A percentile compares a stretch with the other conserved stretches of the same genome.
These are phyloP conservation scores for Oscheius sp. DNA, from an alignment of 2,888 invertebrate genomes.

Conservation along the genomic window DNA sequence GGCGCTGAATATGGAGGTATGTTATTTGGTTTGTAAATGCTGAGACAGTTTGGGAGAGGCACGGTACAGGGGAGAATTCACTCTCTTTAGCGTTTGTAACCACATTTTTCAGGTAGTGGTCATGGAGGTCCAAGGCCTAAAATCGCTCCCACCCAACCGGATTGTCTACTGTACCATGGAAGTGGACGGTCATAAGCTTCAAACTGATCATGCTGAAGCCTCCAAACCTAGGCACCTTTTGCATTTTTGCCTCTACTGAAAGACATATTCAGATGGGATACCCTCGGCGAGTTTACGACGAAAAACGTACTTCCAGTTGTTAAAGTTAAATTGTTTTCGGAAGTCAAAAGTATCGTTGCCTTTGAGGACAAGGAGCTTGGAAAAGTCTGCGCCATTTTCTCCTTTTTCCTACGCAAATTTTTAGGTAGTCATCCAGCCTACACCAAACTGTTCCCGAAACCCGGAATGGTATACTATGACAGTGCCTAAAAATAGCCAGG, in stretches of 20 bases:
- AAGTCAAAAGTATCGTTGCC: constrained; percentile 96
- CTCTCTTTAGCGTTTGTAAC: too few species aligned
- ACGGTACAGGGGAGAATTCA: too few species aligned
- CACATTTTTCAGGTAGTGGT: constrained; percentile 85
- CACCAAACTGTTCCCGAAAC: constrained; percentile 78
- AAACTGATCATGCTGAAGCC: constrained; percentile 99
- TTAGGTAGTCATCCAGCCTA: constrained; percentile 76
- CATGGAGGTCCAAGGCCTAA: constrained; percentile 98
- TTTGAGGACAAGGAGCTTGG: constrained; percentile 98
- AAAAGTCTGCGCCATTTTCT: constrained; percentile 77
- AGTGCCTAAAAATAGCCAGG: constrained; percentile 91
- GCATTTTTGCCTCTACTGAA: not conserved
- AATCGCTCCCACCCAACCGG: constrained; percentile 93
- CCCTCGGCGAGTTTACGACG: constrained; percentile 98
- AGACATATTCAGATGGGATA: constrained; percentile 87
- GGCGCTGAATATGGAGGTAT: constrained; percentile 86
- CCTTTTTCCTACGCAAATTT: not conserved
- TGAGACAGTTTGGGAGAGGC: too few species aligned
- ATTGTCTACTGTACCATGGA: constrained; percentile 99
- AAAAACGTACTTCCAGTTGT: constrained; percentile 95
- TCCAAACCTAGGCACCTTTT: constrained; percentile 83
- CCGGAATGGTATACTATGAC: constrained; percentile 97
- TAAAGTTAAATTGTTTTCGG: constrained; percentile 94
- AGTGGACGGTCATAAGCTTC: constrained; percentile 97
- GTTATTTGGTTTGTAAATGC: too few species aligned